Conservation (phyloP, 2,888 invertebrate species). For the Lacanobia wlatinum region DNA sequence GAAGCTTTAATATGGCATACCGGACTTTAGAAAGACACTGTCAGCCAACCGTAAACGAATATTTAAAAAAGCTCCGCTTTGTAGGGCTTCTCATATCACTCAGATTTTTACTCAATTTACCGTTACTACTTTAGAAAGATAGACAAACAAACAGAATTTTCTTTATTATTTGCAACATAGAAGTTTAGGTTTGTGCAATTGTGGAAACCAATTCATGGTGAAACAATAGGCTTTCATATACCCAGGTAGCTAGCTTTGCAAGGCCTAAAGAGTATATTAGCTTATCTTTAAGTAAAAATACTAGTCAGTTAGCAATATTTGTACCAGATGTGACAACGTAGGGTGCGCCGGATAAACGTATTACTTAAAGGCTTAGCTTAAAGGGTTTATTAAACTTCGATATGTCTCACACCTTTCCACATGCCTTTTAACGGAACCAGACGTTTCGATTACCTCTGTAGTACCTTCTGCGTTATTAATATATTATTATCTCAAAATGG, state of each 20-base stretch:
- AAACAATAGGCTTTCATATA: no score
- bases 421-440: constrained; percentile 2
- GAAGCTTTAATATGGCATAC: no score
- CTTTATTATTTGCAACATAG: no score
- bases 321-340: neutral
- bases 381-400: constrained; percentile 22
- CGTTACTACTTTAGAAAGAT: no score
- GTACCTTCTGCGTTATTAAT: constrained; percentile 11
- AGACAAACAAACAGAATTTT: no score
- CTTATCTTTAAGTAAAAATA: no score
- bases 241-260: neutral
- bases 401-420: constrained; percentile 9
- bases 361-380: no score
- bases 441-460: constrained; percentile 7
- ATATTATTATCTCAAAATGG: constrained; percentile 2
- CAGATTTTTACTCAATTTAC: no score
- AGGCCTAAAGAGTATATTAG: neutral
- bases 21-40: no score
- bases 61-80: neutral
- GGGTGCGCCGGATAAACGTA: neutral
- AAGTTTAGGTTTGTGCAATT: no score
- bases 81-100: no score
- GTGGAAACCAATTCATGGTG: no score
- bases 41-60: neutral
- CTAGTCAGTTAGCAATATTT: neutral